Evolutionary conservation across 1,140 invertebrate genomes (phyloP), one percentile per base, ranked within the genome.

Genomic region (Zaprionus inermis): DNA sequence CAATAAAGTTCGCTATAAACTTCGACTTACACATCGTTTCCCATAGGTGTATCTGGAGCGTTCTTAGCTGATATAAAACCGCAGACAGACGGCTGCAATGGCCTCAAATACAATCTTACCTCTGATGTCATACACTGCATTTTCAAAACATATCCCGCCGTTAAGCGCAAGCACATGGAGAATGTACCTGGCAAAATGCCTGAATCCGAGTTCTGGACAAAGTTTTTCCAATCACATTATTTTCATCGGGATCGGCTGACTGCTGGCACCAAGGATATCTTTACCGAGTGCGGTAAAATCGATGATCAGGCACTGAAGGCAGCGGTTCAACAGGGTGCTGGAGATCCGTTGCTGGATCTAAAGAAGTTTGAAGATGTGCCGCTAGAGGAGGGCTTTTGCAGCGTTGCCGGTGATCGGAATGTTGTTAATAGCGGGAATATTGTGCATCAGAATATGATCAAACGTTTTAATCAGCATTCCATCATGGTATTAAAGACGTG

Each of bases 191-290:
- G 96, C 74, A 97, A 98, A 94, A 95, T 99, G 95, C 95, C 96
- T 0, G 99, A 99, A 93, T 94, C 96, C 2, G 98, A 99, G 90
- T 99, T 99, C 94, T 99, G 99, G 99, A 98, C 97, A 11, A 97
- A 98, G 83, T 99, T 99, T 93, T 99, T 99, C 93, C 98, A 99
- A 92, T 99, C 98, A 18, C 98, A 99, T 94, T 99, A 99, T 94
- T 99, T 99, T 95, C 98, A 99, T 94, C 93, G 95, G 73, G 99
- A 99, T 94, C 95, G 98, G 58, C 97, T 98, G 30, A 96, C 96
- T 76, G 94, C 97, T 36, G 96, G 96, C 73, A 97, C 95, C 92
- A 98, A 97, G 93, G 97, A 99, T 93, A 93, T 99, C 46, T 99
- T 99, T 92, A 97, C 97, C 24, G 98, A 99, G 93, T 99, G 98